Conservation (phyloP, 2,888 invertebrate genomes). For the Folsomia candida region DNA sequence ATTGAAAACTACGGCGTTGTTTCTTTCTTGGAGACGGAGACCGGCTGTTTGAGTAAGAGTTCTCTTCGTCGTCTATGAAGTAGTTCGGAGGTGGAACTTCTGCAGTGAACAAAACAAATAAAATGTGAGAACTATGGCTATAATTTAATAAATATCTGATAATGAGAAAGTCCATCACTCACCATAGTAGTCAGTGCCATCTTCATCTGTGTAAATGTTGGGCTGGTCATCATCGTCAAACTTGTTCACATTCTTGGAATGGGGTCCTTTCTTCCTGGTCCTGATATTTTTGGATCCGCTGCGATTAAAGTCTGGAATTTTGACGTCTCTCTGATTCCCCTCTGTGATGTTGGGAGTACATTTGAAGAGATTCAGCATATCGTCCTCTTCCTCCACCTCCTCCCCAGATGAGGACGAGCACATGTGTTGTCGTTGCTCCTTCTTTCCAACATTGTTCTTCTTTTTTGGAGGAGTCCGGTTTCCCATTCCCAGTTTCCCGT, state of each 20-base stretch:
- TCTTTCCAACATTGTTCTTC: background rate
- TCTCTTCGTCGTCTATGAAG: too few relatives aligned
- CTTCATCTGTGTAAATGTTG: too few relatives aligned
- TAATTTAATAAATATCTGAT: too few relatives aligned
- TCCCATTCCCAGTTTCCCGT: background rate
- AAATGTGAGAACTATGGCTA: too few relatives aligned
- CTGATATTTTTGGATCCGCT: background rate
- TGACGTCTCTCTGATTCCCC: background rate
- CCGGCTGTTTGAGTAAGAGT: too few relatives aligned
- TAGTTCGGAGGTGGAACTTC: too few relatives aligned
- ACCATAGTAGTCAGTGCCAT: too few relatives aligned
- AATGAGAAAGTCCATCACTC: too few relatives aligned
- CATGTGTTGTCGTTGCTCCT: background rate
- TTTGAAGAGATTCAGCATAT: background rate
- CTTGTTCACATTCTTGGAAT: background rate
- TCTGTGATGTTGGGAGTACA: background rate
- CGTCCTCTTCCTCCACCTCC: background rate
- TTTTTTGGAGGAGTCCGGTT: background rate
- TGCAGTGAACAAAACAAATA: too few relatives aligned
- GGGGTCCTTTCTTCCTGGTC: too few relatives aligned
- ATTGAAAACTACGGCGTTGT: background rate
- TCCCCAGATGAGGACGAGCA: background rate
- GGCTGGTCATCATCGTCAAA: too few relatives aligned
- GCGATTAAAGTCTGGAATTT: background rate
- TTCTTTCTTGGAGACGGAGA: background rate